Conservation (phyloP, 2,113 vertebrate species). For the Oxyruncus cristatus region DNA sequence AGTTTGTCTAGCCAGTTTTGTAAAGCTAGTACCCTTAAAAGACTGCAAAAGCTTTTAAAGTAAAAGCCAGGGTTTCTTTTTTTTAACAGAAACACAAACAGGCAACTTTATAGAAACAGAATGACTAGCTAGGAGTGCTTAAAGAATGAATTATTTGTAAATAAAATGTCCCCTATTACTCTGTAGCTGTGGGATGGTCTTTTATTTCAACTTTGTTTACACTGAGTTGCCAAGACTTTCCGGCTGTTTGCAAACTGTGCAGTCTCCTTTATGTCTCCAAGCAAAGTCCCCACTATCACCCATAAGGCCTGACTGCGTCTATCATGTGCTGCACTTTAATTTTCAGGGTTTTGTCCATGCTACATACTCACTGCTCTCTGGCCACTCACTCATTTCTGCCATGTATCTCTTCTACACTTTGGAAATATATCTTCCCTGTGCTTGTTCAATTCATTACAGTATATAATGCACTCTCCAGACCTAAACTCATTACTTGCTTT, state of each 20-base stretch:
- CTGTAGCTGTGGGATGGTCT: background rate
- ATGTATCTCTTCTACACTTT: background rate
- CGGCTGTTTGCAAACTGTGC: background rate
- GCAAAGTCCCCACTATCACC: rapidly evolving
- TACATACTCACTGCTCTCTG: background rate
- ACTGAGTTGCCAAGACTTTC: background rate
- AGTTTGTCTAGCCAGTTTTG: background rate
- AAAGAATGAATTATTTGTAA: background rate
- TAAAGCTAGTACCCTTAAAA: background rate
- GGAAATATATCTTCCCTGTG: background rate
- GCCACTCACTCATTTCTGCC: background rate
- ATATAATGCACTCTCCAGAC: background rate
- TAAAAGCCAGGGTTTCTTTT: background rate
- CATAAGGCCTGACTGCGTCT: background rate
- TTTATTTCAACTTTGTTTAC: background rate
- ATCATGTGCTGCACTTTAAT: background rate
- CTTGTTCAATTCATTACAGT: rapidly evolving
- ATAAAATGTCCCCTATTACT: background rate
- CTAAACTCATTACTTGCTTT: background rate
- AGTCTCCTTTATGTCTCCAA: background rate
- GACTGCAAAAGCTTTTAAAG: background rate
- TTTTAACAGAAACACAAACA: background rate
- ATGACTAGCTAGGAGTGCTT: background rate
- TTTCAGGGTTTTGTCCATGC: background rate
- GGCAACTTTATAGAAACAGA: background rate